Base-by-base conservation (phyloP, 2,113 vertebrate genomes). In the Bolborhynchus lineola region DNA sequence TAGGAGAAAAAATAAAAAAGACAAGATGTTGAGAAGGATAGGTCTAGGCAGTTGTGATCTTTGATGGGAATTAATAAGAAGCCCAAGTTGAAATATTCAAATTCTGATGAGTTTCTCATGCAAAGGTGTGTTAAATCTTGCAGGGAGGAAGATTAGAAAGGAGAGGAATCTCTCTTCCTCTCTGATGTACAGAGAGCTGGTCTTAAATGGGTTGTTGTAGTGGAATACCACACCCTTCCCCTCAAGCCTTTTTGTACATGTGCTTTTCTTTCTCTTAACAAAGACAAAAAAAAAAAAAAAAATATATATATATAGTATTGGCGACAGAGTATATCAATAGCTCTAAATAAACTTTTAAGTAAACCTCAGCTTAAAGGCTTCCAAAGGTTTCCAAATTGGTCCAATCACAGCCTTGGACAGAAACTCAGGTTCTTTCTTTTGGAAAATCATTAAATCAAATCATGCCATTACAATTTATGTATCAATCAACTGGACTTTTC, bases 391-490 rank as follows among this genome's bases (percentile, higher is more conserved):
- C 47, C 15, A 79, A 1, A 55, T 47, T 69, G 5, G 21, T 46
- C 44, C 0, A 0, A 13, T 35, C 33, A 42, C 33, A 37, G 5
- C 26, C 86, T 80, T 42, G 49, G 35, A 52, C 3, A 74, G 20
- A 92, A 92, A 52, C 12, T 82, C 9, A 0, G 23, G 9, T 39
- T 55, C 20, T 29, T 68, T 24, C 47, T 52, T 76, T 24, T 74
- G n/a, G 37, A 63, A 95, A 82, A 35, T 24, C 26, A 49, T 21
- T 0, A 82, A 59, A 68, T 19, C 39, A 85, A 90, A 47, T 52
- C 35, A 42, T 11, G 3, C 19, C 37, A 7, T 55, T 82, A 11
- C 18, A 49, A 29, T 4, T 67, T 49, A 53, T 1, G 7, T 41
- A 62, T 29, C 29, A 81, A 25, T 6, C 8, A 86, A 59, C 6